Evolutionary conservation across 2,113 vertebrate genomes (phyloP), one percentile per base, ranked within the genome.

Genomic region (Trematomus loennbergii): DNA sequence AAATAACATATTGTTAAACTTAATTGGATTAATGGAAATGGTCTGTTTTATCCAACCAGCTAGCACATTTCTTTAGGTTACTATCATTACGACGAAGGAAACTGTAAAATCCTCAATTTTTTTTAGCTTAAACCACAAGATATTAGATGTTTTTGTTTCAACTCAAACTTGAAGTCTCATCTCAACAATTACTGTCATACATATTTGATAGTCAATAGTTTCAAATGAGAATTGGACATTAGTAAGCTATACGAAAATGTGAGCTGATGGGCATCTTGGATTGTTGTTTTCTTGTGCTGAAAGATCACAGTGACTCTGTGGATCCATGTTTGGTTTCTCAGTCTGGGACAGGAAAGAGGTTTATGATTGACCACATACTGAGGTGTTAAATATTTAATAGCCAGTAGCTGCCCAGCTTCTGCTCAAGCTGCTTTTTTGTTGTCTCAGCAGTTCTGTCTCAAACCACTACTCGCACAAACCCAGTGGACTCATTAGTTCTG

Each of bases 381-480:
- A 22, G 53, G 33, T 68, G 68, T 82, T 85, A 59, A 87, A 90
- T 90, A 74, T 89, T 87, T 87, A 81, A 87, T 86, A 59, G 45
- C 52, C 48, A 2, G 36, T 16, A 4, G 49, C 76, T 78, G 64
- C 73, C 74, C 72, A 79, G 66, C 67, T 69, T 66, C 36, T 43
- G 62, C 0, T 78, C 60, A 48, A 60, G 20, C 66, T 83, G 40
- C 20, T 8, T 48, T 63, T 50, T 36, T 72, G 79, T 80, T 29
- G 74, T 69, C 79, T 88, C 40, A 73, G 86, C 85, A 80, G 43
- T 84, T 90, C 64, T 77, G 74, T 78, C 79, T 72, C 72, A 60
- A 8, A 33, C 50, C 55, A 72, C 79, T 46, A 61, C 67, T 49
- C 17, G 7, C 16, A 48, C 43, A 55, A 63, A 61, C 75, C 70